Evolutionary conservation across 2,797 vertebrate genomes (phyloP), one percentile per base, ranked within the genome.

Genomic region (Propithecus perrieri): DNA sequence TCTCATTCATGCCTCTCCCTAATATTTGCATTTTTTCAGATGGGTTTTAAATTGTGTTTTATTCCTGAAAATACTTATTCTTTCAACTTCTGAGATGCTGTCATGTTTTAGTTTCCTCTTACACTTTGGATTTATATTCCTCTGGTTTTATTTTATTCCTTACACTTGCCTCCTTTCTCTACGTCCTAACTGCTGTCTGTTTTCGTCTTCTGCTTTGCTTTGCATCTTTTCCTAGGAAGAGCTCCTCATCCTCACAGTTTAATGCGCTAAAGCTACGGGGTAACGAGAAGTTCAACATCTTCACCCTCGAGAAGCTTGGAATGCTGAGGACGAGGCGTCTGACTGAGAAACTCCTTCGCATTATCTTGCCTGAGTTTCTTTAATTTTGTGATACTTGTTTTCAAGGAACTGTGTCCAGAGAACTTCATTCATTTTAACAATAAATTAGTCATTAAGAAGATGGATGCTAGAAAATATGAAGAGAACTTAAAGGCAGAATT

Each of bases 401-500:
- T 69, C 50, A 75, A 98, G 98, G 95, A 97, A 48, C 80, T 98
- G 14, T 96, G 97, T 91, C 98, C 98, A 61, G 98, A 98, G 41
- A 90, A 98, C 65, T 98, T 97, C 22, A 71, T 78, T 80, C 83
- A 97, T 89, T 98, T 98, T 83, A 98, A 98, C 69, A 92, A 98
- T 91, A 98, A 98, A 97, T 87, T 98, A 74, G 86, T 98, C 75
- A 98, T 98, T 95, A 98, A 96, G 89, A 98, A 98, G 95, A 53
- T 78, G 89, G 98, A 98, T 88, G 94, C 93, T 63, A 97, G 91
- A 93, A 92, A 97, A 92, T 98, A 98, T 86, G 98, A 98, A 93
- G 92, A 97, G 63, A 96, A 95, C 12, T 75, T 98, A 94, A 98
- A 98, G 85, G 89, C 76, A 91, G 98, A 98, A 93, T 81, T 98